Evolutionary conservation across 2,888 invertebrate species (phyloP), one percentile per base, ranked within the genome.

Genomic region (Protodeltote pygarga): DNA sequence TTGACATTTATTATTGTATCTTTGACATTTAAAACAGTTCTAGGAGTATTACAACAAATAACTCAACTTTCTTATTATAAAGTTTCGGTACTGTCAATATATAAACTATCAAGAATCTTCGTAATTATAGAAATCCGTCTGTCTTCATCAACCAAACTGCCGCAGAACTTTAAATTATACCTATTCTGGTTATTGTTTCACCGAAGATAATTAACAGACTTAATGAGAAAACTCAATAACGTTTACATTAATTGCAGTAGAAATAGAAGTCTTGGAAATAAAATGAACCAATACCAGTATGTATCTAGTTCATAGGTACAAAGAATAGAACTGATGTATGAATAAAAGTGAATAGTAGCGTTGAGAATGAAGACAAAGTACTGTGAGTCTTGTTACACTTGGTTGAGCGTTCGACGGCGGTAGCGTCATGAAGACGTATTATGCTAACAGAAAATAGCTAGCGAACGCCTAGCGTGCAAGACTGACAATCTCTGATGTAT

Each of bases 391-490:
- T 65, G 62, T 60, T 71, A 71, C 69, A 69, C 57, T 70, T 42
- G 59, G 64, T 52, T 67, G 69, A 71, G 46, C 67, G 65, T 75
- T 75, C 68, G 71, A 77, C 65, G 57, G 64, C 68, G 71, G 76
- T 65, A 55, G 64, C 54, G 58, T 74, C 72, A 76, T 81, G 76
- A 78, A 77, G 78, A 81, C 68, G 71, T 79, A 77, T 79, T 75
- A 79, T 75, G 67, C 61, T 72, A 66, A 73, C 71, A 70, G 59
- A 73, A 73, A 73, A 70, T 75, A 71, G 49, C 35, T 53, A 66
- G 44, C 60, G 46, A 42, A 27, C 19, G 24, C 51, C 35, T 53
- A 66, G 44, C 60, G 46, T 40, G 29, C 19, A 24, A 24, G 16
- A 5, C 27, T 35, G 10, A 31, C 17, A 3, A 31, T 20, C 16